Base-by-base conservation (phyloP, 2,797 vertebrate species). In the Artibeus jamaicensis region DNA sequence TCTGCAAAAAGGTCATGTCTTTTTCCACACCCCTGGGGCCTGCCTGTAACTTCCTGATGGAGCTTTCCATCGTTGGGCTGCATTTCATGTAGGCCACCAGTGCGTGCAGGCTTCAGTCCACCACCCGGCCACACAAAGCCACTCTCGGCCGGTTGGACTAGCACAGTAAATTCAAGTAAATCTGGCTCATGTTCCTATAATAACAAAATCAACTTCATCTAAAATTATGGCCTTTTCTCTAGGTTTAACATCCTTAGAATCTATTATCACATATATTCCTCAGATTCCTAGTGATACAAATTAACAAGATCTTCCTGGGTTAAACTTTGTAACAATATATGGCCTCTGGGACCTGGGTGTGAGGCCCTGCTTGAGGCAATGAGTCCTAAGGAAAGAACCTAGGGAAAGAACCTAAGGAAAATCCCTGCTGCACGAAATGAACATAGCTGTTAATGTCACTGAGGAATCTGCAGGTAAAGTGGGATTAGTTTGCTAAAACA, bases 191-290 rank as follows among this genome's bases (percentile, higher is more conserved):
- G 0, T 16, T 48, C 15, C 21, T 34, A 59, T 70, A 76, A 50
- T 59, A 74, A 91, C 6, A 42, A 55, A 85, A 29, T 77, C 46
- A 92, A 84, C 29, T 44, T 85, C 55, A 68, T 67, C 37, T 76
- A 67, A 68, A 76, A 42, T 67, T 29, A 32, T 34, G 0, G 50
- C 34, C 12, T 39, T 84, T 53, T 76, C 44, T 21, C 37, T 46
- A 46, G 46, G 1, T 68, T 62, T 77, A 29, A 22, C 32, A 37
- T 39, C 21, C 29, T 67, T 92, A 44, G 46, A 34, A 34, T 44
- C 59, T 32, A 68, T 68, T 67, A 3, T 90, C 37, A 67, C 34
- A 68, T 9, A 46, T 7, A 76, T 42, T 76, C 22, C 34, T 48
- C 29, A 76, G 11, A 22, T 34, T 76, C 29, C 29, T 76, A 85